phyloP scores from a whole-genome alignment of 2,888 invertebrate genomes.

The Agrochola lychnidis region DNA sequence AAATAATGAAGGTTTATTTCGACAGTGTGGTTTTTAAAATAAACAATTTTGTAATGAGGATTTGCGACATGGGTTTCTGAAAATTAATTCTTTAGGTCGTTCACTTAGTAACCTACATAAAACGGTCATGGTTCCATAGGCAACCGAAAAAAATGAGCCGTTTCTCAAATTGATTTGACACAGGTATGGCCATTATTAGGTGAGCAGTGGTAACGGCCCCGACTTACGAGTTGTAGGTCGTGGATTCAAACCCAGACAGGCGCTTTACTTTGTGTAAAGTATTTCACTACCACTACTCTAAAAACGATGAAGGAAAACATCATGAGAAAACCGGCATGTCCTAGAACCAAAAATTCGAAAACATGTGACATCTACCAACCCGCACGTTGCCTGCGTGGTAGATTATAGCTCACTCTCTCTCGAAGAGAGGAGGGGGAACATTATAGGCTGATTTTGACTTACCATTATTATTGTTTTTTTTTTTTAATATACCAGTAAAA shows the following conservation, averaged over 20 bases:
- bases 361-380: no score
- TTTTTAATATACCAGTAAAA: not conserved
- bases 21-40: constrained; percentile 4
- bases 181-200: not conserved
- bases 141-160: not conserved
- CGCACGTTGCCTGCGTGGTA: no score
- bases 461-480: not conserved
- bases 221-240: no score
- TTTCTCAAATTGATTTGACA: not conserved
- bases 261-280: no score
- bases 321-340: no score
- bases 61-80: not conserved
- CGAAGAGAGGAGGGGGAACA: no score
- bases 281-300: no score
- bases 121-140: not conserved
- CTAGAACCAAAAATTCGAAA: no score
- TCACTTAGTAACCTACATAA: not conserved
- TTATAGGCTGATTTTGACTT: not conserved
- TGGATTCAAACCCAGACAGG: no score
- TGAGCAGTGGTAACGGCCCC: no score
- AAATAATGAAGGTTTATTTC: constrained; percentile 59
- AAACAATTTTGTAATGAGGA: constrained; percentile 3
- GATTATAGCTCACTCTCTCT: no score
- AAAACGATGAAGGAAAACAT: no score
- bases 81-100: not conserved